phyloP scores from a whole-genome alignment of 2,113 vertebrate genomes.

The Egretta garzetta region DNA sequence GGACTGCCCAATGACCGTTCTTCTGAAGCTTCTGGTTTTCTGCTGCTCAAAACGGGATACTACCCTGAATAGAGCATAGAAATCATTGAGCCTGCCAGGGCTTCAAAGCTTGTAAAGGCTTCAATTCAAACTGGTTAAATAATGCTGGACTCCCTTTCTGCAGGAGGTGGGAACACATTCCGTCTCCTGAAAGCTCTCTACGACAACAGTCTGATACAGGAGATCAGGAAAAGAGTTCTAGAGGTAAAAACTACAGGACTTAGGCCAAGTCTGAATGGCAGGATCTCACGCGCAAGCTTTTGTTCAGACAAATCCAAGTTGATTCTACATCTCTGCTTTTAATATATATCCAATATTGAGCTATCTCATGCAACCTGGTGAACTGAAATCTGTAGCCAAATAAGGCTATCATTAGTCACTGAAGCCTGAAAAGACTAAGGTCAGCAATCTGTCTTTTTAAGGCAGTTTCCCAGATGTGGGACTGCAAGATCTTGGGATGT shows the following conservation, averaged over 20 bases:
- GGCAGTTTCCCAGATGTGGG: not conserved
- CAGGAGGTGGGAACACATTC: constrained; percentile 91
- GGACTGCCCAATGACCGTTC: not conserved
- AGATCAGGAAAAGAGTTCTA: constrained; percentile 84
- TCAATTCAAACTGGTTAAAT: not conserved
- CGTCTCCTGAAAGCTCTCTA: constrained; percentile 88
- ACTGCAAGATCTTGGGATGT: not conserved
- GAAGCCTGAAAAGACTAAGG: not conserved
- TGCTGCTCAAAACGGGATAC: not conserved
- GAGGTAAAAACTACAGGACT: constrained; percentile 70
- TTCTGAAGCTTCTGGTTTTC: not conserved
- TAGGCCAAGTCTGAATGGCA: not conserved
- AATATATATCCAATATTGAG: not conserved
- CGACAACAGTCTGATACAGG: constrained; percentile 81
- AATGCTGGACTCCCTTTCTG: not conserved
- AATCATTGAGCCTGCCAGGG: not conserved
- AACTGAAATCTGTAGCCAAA: not conserved
- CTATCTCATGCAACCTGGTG: not conserved
- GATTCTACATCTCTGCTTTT: not conserved
- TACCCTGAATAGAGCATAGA: not conserved
- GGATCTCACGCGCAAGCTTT: not conserved
- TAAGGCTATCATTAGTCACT: not conserved
- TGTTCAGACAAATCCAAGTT: not conserved
- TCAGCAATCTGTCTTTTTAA: not conserved
- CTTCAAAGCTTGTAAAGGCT: not conserved